Evolutionary conservation across 2,888 invertebrate species (phyloP).

Genomic region (Sinhomidia bicolor): DNA sequence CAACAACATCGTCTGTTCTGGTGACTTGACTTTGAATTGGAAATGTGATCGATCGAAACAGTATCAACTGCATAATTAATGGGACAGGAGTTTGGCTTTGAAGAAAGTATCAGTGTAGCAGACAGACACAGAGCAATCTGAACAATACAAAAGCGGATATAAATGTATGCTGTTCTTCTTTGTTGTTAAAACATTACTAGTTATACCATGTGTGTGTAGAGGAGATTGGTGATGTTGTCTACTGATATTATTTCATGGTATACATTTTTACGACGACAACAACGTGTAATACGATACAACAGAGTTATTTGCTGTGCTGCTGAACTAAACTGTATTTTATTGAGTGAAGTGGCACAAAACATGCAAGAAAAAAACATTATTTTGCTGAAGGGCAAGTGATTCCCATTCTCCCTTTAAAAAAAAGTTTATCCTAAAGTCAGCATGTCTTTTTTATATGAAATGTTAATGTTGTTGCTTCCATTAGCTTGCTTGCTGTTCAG

Average conservation of each 20-base stretch:
- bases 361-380: not conserved
- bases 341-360: slow-evolving; percentile 16
- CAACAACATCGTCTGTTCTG: not conserved
- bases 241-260: not conserved
- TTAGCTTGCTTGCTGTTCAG: not conserved
- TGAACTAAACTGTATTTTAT: slow-evolving; percentile 29
- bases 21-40: not conserved
- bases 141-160: not conserved
- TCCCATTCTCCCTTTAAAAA: not conserved
- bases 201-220: too few relatives aligned
- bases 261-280: too few relatives aligned
- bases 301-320: not conserved
- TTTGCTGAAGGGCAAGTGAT: not conserved
- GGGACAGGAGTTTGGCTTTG: slow-evolving; percentile 8
- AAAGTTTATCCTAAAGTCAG: not conserved
- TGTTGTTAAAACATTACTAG: too few relatives aligned
- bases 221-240: too few relatives aligned
- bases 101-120: slow-evolving; percentile 8
- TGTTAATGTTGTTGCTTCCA: not conserved
- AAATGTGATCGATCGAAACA: slow-evolving; percentile 3
- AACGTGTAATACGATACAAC: not conserved
- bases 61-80: slow-evolving; percentile 18
- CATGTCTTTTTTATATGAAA: not conserved
- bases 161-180: not conserved
- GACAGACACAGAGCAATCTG: too few relatives aligned